These are phyloP conservation scores for Achlya flavicornis DNA, from an alignment of 2,888 invertebrate genomes.

Conservation along the genomic window DNA sequence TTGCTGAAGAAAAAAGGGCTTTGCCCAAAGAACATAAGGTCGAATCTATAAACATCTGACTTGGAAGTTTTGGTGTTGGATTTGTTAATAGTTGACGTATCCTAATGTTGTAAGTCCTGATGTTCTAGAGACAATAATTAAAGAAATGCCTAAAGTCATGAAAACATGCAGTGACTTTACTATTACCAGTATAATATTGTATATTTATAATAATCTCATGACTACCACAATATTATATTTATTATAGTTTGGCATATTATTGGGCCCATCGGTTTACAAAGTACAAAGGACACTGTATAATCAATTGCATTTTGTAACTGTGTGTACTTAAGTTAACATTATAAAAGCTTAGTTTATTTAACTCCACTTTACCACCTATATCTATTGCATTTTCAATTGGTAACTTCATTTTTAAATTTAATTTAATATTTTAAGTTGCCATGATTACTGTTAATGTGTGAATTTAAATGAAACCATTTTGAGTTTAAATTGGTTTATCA, in stretches of 20 bases:
- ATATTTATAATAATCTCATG: background rate
- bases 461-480: background rate
- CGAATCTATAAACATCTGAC: too few relatives aligned
- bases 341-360: slow-evolving; percentile 19
- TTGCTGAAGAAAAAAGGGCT: too few relatives aligned
- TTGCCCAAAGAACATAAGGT: too few relatives aligned
- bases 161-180: background rate
- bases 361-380: slow-evolving; percentile 16
- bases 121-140: background rate
- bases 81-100: background rate
- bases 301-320: slow-evolving; percentile 34
- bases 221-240: background rate
- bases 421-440: slow-evolving; percentile 5
- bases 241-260: background rate
- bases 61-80: too few relatives aligned
- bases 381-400: slow-evolving; percentile 22
- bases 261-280: slow-evolving; percentile 18
- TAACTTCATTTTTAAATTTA: slow-evolving; percentile 4
- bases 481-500: background rate
- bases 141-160: background rate
- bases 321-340: slow-evolving; percentile 35
- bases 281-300: slow-evolving; percentile 15
- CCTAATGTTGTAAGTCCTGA: background rate
- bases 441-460: background rate
- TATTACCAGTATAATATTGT: background rate